These are phyloP conservation scores for Drosophila varians DNA, from an alignment of 1,140 invertebrate species.

Conservation along the genomic window DNA sequence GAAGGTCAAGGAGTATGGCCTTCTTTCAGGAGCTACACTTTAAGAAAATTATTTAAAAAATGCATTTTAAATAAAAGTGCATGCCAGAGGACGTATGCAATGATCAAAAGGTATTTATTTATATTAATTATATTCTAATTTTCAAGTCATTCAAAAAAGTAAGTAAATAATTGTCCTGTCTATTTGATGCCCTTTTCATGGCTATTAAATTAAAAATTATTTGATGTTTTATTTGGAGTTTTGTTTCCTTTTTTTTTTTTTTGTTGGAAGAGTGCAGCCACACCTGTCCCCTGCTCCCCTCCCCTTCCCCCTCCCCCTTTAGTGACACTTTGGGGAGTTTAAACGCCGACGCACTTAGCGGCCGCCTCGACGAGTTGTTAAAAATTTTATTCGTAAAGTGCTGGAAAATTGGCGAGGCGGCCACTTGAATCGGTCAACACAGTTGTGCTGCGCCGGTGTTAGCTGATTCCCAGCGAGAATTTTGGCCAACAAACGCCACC, in stretches of 20 bases:
- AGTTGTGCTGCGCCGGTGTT: neutral
- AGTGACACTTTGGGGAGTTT: constrained; percentile 50
- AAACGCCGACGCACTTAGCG: constrained; percentile 76
- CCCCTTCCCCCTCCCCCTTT: neutral
- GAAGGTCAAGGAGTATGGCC: constrained; percentile 33
- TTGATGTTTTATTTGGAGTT: neutral
- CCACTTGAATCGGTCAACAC: constrained; percentile 47
- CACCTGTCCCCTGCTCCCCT: constrained; percentile 14
- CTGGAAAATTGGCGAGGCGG: constrained; percentile 68
- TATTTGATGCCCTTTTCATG: neutral
- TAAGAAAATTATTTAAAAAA: neutral
- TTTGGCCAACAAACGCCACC: constrained; percentile 6
- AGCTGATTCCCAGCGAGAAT: constrained; percentile 43
- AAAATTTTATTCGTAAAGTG: constrained; percentile 79
- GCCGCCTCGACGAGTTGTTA: constrained; percentile 73
- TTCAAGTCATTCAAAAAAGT: no score
- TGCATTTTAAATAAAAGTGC: neutral
- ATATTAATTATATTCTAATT: no score
- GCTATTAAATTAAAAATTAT: neutral
- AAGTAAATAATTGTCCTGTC: neutral
- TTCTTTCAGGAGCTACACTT: neutral
- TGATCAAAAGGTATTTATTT: no score
- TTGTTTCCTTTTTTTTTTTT: neutral
- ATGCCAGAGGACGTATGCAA: no score
- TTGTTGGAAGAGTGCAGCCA: constrained; percentile 2